Conservation (phyloP, 2,797 vertebrate genomes). For the Mastacembelus armatus region DNA sequence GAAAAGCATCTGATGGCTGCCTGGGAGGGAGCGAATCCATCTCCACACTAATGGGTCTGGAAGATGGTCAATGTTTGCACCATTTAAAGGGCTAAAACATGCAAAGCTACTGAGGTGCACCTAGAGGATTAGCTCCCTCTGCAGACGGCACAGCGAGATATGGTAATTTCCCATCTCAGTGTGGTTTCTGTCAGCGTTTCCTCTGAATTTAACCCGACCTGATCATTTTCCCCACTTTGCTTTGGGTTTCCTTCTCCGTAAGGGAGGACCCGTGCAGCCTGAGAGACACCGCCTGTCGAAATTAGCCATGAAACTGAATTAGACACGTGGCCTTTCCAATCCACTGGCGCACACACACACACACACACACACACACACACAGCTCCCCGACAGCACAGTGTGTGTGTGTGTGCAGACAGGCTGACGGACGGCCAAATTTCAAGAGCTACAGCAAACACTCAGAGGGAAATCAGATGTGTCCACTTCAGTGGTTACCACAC, state of each 20-base stretch:
- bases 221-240: background rate
- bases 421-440: conserved; percentile 40
- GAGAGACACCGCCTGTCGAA: background rate
- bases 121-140: background rate
- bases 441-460: conserved; percentile 7
- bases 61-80: background rate
- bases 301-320: background rate
- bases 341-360: too few relatives aligned
- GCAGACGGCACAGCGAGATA: too few relatives aligned
- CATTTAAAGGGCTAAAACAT: conserved; percentile 31
- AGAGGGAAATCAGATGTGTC: conserved; percentile 3
- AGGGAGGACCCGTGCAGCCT: background rate
- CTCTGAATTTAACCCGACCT: background rate
- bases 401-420: conserved; percentile 16
- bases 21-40: conserved; percentile 8
- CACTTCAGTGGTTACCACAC: background rate
- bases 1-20: background rate
- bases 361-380: too few relatives aligned
- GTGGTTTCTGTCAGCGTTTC: background rate
- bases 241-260: background rate
- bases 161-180: too few relatives aligned
- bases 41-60: background rate
- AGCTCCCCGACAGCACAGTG: background rate
- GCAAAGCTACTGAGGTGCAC: background rate
- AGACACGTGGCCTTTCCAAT: conserved; percentile 50